Evolutionary conservation across 1,140 invertebrate genomes (phyloP), one percentile per base, ranked within the genome.

Genomic region (Theocolax elegans): DNA sequence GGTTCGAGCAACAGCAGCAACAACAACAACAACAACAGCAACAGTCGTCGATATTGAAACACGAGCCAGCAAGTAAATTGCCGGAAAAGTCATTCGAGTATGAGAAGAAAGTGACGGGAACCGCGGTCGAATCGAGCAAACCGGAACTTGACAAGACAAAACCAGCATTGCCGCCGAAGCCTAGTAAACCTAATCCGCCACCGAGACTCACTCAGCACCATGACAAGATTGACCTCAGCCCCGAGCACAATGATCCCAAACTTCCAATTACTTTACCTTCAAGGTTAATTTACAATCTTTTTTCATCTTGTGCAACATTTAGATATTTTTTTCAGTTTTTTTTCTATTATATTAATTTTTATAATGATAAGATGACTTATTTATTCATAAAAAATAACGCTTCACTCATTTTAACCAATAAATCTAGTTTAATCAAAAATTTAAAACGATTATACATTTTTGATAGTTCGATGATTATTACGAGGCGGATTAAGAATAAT

Each of bases 201-300:
- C 84, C 83, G 7, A 80, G 85, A 75, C 71, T 85, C 49, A 85
- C 81, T 27, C 81, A 81, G 71, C 84, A 85, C 31, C 83, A 86
- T 27, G 84, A 85, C 65, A 86, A 85, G 59, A 67, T 78, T 27
- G 83, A 85, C 15, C 60, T 72, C 53, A 69, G 40, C 9, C 72
- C 66, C 23, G 79, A 80, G n/a, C 35, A 70, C 29, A 69, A 71
- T 73, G 70, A 74, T 65, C 63, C 72, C 21, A 72, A 59, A 21
- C 40, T 49, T 0, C 56, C 21, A 27, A 6, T 56, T 9, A 48
- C 13, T 59, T 17, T 73, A 4, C 40, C 62, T 10, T 25, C 48
- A 7, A 73, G 67, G 67, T 70, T 29, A 46, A 40, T 44, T 29
- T n/a, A n/a, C n/a, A n/a, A n/a, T n/a, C 19, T 62, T 42, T 6